A percentile compares a stretch with the other conserved stretches of the same genome.
These are phyloP conservation scores for Parazoanthus swiftii DNA, from an alignment of 92 coral and sea anemone genomes.

Conservation along the genomic window DNA sequence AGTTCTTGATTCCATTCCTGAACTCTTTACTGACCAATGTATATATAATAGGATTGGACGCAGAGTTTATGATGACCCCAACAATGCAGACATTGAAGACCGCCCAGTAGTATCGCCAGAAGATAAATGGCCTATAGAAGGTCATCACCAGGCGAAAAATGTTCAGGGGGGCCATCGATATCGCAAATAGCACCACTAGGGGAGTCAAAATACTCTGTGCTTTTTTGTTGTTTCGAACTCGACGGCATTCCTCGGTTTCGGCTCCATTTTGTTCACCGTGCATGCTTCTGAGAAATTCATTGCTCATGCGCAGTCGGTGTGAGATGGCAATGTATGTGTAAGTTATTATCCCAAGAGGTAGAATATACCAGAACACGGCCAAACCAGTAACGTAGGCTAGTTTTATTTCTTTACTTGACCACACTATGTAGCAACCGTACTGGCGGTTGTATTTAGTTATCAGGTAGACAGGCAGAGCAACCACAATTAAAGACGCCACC, in stretches of 20 bases:
- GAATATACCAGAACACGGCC: constrained; percentile 60
- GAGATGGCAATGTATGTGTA: constrained; percentile 69
- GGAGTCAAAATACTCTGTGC: constrained; percentile 74
- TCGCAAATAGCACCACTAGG: constrained; percentile 71
- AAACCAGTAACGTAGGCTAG: constrained; percentile 26
- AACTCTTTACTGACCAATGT: constrained; percentile 73
- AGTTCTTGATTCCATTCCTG: constrained; percentile 46
- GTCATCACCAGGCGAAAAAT: constrained; percentile 50
- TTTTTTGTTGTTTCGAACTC: constrained; percentile 63
- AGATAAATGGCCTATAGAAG: constrained; percentile 8
- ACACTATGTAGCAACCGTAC: not conserved
- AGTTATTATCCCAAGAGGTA: constrained; percentile 64
- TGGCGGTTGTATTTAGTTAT: not conserved
- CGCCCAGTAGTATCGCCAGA: constrained; percentile 42
- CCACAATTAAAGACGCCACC: constrained; percentile 63
- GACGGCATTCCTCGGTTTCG: constrained; percentile 46
- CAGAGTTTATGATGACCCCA: constrained; percentile 65
- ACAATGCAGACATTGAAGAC: constrained; percentile 54
- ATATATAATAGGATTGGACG: constrained; percentile 73
- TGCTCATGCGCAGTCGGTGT: constrained; percentile 56
- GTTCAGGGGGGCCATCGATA: constrained; percentile 68
- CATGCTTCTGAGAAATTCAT: constrained; percentile 64
- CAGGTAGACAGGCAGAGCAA: constrained; percentile 53
- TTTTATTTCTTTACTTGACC: not conserved
- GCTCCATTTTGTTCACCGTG: constrained; percentile 21